A percentile compares a stretch with the other conserved stretches of the same genome.
phyloP scores from a whole-genome alignment of 2,113 vertebrate species.

The Triplophysa siluroides region DNA sequence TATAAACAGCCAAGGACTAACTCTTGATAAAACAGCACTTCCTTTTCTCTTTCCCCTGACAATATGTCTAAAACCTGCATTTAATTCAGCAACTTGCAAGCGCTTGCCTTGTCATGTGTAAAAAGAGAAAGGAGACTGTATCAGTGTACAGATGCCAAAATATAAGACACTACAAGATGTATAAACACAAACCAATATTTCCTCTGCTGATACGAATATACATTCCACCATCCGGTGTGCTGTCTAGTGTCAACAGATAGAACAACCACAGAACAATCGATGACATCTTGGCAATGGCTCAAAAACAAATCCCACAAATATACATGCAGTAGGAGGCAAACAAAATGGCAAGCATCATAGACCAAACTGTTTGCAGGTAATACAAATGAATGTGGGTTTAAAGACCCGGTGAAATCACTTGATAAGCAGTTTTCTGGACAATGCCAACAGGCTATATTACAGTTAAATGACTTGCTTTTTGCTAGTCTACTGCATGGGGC shows the following conservation, averaged over 20 bases:
- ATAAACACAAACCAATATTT: constrained; percentile 51
- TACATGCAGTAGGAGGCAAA: constrained; percentile 1
- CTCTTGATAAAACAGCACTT: constrained; percentile 35
- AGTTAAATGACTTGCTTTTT: too few species aligned
- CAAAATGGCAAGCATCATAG: background rate
- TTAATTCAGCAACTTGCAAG: constrained; percentile 35
- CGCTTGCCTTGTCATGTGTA: constrained; percentile 29
- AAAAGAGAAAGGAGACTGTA: constrained; percentile 29
- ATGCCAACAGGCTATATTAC: too few species aligned
- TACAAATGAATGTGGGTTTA: background rate
- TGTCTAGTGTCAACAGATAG: constrained; percentile 46
- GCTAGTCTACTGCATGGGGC: too few species aligned
- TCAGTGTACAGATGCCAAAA: constrained; percentile 49
- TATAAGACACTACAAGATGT: constrained; percentile 43
- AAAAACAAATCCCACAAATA: background rate
- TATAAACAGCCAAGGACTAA: constrained; percentile 34
- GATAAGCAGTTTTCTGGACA: too few species aligned
- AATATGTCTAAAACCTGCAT: constrained; percentile 28
- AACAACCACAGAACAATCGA: constrained; percentile 24
- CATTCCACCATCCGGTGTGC: constrained; percentile 39
- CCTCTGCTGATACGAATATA: constrained; percentile 45
- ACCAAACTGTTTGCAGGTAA: background rate
- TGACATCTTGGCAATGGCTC: constrained; percentile 31
- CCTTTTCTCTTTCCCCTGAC: constrained; percentile 8
- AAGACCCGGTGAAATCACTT: too few species aligned